Conservation (phyloP, 2,797 vertebrate genomes). For the Mycteria americana region DNA sequence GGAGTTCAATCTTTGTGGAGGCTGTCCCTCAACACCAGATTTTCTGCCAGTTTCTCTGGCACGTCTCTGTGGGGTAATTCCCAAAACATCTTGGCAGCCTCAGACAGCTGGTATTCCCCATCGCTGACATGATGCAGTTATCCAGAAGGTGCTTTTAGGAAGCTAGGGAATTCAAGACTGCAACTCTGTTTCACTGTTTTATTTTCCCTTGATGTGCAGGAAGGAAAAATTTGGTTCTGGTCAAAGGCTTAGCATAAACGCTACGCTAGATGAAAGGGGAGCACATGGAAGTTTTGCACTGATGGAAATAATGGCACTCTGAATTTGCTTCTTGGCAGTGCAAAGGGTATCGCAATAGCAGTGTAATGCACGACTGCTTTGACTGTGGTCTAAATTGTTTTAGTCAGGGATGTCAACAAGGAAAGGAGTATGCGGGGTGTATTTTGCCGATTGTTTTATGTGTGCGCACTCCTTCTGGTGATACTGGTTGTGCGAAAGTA, state of each 20-base stretch:
- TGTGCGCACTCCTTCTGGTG: background rate
- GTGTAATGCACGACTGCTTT: background rate
- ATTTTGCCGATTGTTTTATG: background rate
- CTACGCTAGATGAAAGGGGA: rapidly evolving
- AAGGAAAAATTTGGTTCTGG: background rate
- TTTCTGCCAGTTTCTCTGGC: background rate
- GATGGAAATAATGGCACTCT: background rate
- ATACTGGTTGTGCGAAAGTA: background rate
- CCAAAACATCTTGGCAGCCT: background rate
- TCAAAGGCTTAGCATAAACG: background rate
- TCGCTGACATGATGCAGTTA: background rate
- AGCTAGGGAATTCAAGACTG: background rate
- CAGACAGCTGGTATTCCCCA: background rate
- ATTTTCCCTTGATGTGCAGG: background rate
- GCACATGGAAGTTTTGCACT: background rate
- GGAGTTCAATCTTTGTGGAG: background rate
- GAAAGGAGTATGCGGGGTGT: background rate
- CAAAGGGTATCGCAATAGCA: background rate
- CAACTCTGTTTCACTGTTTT: background rate
- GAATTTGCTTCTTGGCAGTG: background rate
- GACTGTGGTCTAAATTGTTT: background rate
- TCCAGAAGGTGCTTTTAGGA: background rate
- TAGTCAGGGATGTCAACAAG: background rate
- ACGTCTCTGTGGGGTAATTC: background rate
- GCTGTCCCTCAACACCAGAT: background rate